These are phyloP conservation scores for Drosophila grimshawi DNA, from an alignment of 1,140 invertebrate species.

Conservation along the genomic window DNA sequence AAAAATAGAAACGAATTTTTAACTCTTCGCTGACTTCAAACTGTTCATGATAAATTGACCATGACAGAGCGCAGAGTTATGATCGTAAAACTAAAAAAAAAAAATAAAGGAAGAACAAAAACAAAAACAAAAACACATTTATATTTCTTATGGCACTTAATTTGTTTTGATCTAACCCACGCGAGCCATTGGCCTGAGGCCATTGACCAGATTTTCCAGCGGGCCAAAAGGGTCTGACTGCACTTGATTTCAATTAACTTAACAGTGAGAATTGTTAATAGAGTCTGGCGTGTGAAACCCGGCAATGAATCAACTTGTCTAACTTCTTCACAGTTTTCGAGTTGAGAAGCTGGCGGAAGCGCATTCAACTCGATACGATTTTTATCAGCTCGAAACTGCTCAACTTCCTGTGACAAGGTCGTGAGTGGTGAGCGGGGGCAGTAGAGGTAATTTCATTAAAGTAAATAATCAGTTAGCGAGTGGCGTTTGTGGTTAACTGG, in stretches of 20 bases:
- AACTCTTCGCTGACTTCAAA: constrained; percentile 45
- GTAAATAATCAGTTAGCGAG: constrained; percentile 59
- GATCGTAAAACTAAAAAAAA: constrained; percentile 10
- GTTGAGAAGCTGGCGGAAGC: constrained; percentile 13
- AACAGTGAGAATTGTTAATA: constrained; percentile 10
- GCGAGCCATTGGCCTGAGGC: constrained; percentile 55
- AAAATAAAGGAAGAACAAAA: constrained; percentile 12
- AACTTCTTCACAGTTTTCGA: neutral
- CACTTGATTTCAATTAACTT: constrained; percentile 80
- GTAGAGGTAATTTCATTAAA: constrained; percentile 71
- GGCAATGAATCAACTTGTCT: neutral
- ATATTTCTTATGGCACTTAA: constrained; percentile 76
- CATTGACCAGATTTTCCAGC: constrained; percentile 66
- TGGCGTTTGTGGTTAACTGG: constrained; percentile 56
- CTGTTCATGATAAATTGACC: constrained; percentile 78
- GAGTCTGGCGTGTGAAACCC: constrained; percentile 61
- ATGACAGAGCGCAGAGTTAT: constrained; percentile 39
- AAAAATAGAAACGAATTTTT: constrained; percentile 2
- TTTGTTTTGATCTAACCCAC: constrained; percentile 76
- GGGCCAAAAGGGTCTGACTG: constrained; percentile 44
- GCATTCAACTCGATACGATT: constrained; percentile 49
- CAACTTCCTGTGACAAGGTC: constrained; percentile 75
- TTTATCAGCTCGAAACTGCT: constrained; percentile 68
- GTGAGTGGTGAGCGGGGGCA: constrained; percentile 1
- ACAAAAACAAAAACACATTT: constrained; percentile 55